Evolutionary conservation across 1,140 invertebrate genomes (phyloP).

Genomic region (Paraescarpia echinospica): DNA sequence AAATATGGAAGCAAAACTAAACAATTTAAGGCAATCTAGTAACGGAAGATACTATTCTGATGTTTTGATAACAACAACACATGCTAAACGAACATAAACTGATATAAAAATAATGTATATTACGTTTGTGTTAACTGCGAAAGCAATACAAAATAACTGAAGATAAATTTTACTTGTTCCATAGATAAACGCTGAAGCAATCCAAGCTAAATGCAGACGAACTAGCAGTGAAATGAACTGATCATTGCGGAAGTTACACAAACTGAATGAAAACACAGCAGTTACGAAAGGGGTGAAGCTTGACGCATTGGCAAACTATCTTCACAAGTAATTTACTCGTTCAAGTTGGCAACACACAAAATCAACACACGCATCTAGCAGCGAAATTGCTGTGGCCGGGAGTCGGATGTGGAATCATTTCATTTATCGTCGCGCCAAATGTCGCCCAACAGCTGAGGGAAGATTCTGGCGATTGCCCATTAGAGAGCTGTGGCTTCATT

Average conservation of each 20-base stretch:
- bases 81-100: no score
- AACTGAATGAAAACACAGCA: not conserved
- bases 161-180: no score
- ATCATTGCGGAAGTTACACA: not conserved
- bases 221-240: not conserved
- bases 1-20: no score
- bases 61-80: no score
- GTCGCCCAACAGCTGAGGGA: not conserved
- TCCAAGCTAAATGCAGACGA: not conserved
- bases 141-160: no score
- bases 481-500: not conserved
- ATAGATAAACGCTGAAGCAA: no score
- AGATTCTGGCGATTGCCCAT: not conserved
- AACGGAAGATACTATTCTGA: no score
- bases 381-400: not conserved
- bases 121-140: no score
- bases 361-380: not conserved
- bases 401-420: not conserved
- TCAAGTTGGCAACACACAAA: not conserved
- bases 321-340: not conserved
- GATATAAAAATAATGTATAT: no score
- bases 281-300: not conserved
- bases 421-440: not conserved
- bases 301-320: not conserved
- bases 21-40: no score